These are phyloP conservation scores for Hyalella azteca DNA, from an alignment of 2,888 invertebrate species.

Conservation along the genomic window DNA sequence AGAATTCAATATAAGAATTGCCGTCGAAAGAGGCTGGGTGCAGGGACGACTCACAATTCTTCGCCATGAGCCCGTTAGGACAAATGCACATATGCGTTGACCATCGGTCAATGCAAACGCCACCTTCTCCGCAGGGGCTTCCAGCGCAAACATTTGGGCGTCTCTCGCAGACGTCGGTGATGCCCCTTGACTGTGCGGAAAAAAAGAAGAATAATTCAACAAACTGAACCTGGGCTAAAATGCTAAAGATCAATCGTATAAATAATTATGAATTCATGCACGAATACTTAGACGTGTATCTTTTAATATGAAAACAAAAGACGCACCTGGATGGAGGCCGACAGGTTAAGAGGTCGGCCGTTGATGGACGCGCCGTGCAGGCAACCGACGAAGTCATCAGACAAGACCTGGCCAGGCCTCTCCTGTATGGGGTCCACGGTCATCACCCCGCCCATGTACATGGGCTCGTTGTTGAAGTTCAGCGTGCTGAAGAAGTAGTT, in stretches of 20 bases:
- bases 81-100: constrained; percentile 72
- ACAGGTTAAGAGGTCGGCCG: constrained; percentile 81
- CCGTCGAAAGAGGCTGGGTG: constrained; percentile 80
- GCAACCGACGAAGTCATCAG: constrained; percentile 93
- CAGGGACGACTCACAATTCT: constrained; percentile 79
- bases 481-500: constrained; percentile 84
- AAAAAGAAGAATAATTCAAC: too few relatives aligned
- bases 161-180: constrained; percentile 78
- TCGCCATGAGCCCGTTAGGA: constrained; percentile 71
- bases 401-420: constrained; percentile 85
- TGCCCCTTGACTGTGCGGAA: constrained; percentile 69
- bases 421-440: constrained; percentile 86
- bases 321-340: constrained; percentile 70
- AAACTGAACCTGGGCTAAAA: too few relatives aligned
- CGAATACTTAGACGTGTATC: too few relatives aligned
- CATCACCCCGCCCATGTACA: constrained; percentile 83
- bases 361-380: constrained; percentile 89
- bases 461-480: constrained; percentile 86
- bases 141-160: constrained; percentile 64
- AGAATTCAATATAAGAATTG: constrained; percentile 79
- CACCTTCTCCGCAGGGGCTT: constrained; percentile 70
- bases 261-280: too few relatives aligned
- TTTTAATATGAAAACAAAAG: too few relatives aligned
- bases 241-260: too few relatives aligned
- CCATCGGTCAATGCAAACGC: constrained; percentile 85